Base-by-base conservation (phyloP, 2,113 vertebrate genomes). In the Labeo catla region DNA sequence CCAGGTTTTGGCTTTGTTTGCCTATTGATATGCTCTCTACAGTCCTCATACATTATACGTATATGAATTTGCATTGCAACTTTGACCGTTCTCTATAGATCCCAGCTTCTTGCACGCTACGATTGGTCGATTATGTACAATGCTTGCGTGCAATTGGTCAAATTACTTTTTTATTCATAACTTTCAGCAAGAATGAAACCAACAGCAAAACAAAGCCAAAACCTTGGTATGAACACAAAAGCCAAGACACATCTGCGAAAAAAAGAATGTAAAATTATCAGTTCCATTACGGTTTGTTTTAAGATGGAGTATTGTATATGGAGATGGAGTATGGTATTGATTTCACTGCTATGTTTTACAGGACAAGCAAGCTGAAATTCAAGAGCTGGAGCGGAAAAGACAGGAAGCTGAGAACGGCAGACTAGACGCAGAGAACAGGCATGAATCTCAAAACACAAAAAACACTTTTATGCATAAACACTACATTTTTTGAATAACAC, bases 331-430 rank as follows among this genome's bases (percentile, higher is more conserved):
- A n/a, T n/a, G n/a, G 0, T 57, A 19, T 21, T 61, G 19, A 43
- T 80, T 79, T 61, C 10, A 52, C 6, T 70, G 15, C 10, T 39
- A n/a, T 39, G 28, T 74, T 12, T 86, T 88, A 59, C 87, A 96
- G 94, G 93, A 93, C 47, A 95, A 93, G 80, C 90, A 94, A 85
- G 86, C 88, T 6, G 87, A 93, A 91, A 91, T 95, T 12, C 84
- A 91, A 16, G 83, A 91, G 49, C 65, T 95, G 73, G 91, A 94
- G 81, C 87, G 0, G 4, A 93, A 92, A 85, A 92, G 77, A 73
- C 89, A 84, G 65, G 84, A 92, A 21, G 93, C 92, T 76, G 93
- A 93, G 76, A 88, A 89, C 54, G 85, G 88, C 6, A 83, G 83
- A 52, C 15, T 66, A 5, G 50, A 91, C 80, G 93, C 93, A 86